A percentile compares a stretch with the other conserved stretches of the same genome.
phyloP scores from a whole-genome alignment of 1,140 invertebrate species.

The Caenorhabditis inopinata region DNA sequence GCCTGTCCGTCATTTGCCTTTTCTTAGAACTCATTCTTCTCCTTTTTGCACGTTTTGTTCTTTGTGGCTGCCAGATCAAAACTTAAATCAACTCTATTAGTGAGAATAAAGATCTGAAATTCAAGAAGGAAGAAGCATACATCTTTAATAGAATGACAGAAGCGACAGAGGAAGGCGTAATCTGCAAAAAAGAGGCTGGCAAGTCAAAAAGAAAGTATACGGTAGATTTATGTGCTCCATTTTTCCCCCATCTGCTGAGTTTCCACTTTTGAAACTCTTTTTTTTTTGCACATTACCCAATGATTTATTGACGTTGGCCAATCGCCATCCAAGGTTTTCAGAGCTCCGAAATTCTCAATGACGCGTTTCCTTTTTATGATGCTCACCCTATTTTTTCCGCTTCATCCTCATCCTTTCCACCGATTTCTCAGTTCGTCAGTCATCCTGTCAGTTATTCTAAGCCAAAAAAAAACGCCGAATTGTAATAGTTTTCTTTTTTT shows the following conservation, averaged over 20 bases:
- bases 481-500: background rate
- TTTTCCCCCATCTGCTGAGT: too few relatives aligned
- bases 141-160: too few relatives aligned
- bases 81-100: too few relatives aligned
- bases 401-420: background rate
- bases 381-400: background rate
- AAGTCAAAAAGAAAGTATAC: background rate
- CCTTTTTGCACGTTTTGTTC: background rate
- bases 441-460: conserved; percentile 6
- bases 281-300: background rate
- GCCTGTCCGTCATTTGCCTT: background rate
- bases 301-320: background rate
- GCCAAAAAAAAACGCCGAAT: conserved; percentile 6
- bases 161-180: background rate
- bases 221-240: background rate
- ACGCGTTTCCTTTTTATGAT: too few relatives aligned
- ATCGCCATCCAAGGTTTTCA: too few relatives aligned
- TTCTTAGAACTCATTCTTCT: background rate
- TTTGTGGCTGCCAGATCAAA: background rate
- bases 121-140: too few relatives aligned
- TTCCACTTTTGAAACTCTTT: background rate
- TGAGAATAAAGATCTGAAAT: too few relatives aligned
- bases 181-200: background rate
- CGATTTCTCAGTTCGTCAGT: background rate
- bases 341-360: too few relatives aligned